Percentiles rank a stretch among this genome's conserved stretches.
phyloP scores from a whole-genome alignment of 2,888 invertebrate species.

The Drosophila atroscutellata region DNA sequence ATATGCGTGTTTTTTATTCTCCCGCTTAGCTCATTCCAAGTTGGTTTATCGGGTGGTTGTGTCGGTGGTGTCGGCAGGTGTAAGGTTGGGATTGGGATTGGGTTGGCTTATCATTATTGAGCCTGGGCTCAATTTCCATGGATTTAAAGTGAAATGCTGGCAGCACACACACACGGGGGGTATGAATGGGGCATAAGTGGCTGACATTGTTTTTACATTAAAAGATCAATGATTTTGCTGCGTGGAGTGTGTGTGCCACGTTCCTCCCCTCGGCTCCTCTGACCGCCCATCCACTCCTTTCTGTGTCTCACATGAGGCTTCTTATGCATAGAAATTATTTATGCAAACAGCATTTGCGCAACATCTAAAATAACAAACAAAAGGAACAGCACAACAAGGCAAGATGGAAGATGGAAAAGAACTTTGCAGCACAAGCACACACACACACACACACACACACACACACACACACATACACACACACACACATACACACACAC shows the following conservation, averaged over 20 bases:
- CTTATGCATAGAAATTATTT: constrained; percentile 55
- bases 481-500: constrained; percentile 31
- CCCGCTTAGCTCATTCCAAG: background rate
- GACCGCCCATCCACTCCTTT: background rate
- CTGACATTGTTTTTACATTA: constrained; percentile 80
- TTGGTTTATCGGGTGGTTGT: no score
- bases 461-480: background rate
- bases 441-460: background rate
- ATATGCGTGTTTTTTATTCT: background rate
- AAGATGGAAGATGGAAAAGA: constrained; percentile 9
- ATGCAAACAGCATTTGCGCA: constrained; percentile 58
- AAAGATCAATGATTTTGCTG: constrained; percentile 79
- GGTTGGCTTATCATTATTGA: constrained; percentile 6
- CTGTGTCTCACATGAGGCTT: constrained; percentile 7
- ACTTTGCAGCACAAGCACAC: constrained; percentile 20
- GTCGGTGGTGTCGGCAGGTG: background rate
- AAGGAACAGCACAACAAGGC: constrained; percentile 15
- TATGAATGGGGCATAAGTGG: constrained; percentile 73
- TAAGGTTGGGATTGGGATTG: background rate
- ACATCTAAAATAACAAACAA: constrained; percentile 33
- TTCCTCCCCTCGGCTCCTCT: background rate
- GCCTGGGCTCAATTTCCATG: constrained; percentile 42
- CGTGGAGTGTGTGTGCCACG: constrained; percentile 23
- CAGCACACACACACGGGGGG: constrained; percentile 20
- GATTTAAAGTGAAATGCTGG: constrained; percentile 59